phyloP scores from a whole-genome alignment of 2,888 invertebrate species.

The Philereme vetulata region DNA sequence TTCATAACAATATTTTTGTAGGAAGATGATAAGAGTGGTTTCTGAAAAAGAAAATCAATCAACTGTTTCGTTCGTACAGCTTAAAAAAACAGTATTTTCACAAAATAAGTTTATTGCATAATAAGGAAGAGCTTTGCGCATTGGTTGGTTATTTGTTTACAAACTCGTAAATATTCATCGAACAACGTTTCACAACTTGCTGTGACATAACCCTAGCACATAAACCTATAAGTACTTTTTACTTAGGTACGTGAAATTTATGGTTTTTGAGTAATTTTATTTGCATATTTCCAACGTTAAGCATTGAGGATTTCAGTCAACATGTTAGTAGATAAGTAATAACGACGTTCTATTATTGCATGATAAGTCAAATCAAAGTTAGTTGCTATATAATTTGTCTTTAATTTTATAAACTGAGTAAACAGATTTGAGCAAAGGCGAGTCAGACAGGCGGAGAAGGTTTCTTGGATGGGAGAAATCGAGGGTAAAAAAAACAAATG shows the following conservation, averaged over 20 bases:
- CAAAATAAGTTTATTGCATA: too few relatives aligned
- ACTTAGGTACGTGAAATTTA: slow-evolving; percentile 5
- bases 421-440: too few relatives aligned
- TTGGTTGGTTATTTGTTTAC: slow-evolving; percentile 16
- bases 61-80: too few relatives aligned
- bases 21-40: too few relatives aligned
- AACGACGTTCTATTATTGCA: slow-evolving; percentile 31
- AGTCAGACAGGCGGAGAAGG: too few relatives aligned
- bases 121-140: neutral
- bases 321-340: slow-evolving; percentile 21
- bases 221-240: slow-evolving; percentile 1
- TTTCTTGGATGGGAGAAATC: too few relatives aligned
- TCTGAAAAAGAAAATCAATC: too few relatives aligned
- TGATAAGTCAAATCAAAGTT: slow-evolving; percentile 29
- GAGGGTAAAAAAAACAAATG: too few relatives aligned
- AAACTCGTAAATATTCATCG: slow-evolving; percentile 24
- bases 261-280: slow-evolving; percentile 20
- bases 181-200: slow-evolving; percentile 17
- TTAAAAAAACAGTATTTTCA: too few relatives aligned
- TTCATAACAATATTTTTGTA: too few relatives aligned
- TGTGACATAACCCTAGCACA: slow-evolving; percentile 19
- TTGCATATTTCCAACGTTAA: slow-evolving; percentile 27
- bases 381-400: neutral
- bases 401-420: too few relatives aligned
- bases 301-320: slow-evolving; percentile 21